phyloP scores from a whole-genome alignment of 1,140 invertebrate genomes.

The Tribolium castaneum region DNA sequence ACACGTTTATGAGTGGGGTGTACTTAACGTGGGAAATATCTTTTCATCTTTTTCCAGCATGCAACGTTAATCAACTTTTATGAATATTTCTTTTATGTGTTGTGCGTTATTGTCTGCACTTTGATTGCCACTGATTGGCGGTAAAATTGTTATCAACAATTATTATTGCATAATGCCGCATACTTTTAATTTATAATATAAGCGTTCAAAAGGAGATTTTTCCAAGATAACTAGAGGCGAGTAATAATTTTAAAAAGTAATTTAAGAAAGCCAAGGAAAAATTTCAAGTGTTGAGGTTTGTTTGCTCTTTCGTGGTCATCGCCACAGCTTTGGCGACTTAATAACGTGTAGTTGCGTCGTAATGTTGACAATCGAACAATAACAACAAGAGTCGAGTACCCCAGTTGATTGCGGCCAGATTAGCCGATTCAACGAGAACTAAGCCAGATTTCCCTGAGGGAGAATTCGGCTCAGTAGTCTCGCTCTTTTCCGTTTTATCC shows the following conservation, averaged over 20 bases:
- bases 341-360: neutral
- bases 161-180: neutral
- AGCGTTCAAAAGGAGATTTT: neutral
- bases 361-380: conserved; percentile 25
- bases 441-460: conserved; percentile 48
- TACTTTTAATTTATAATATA: neutral
- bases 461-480: conserved; percentile 42
- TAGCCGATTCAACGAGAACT: conserved; percentile 34
- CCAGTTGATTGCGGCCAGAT: conserved; percentile 36
- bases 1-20: neutral
- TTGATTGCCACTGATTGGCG: neutral
- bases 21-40: neutral
- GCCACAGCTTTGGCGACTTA: no score
- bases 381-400: neutral
- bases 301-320: no score
- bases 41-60: neutral
- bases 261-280: no score
- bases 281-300: no score
- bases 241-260: no score
- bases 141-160: neutral
- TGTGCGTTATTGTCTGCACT: neutral
- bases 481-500: conserved; percentile 38
- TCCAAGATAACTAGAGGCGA: no score
- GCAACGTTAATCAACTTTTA: neutral
- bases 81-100: neutral